A percentile compares a stretch with the other conserved stretches of the same genome.
phyloP scores from a whole-genome alignment of 2,113 vertebrate genomes.

The human (Homo sapiens) region DNA sequence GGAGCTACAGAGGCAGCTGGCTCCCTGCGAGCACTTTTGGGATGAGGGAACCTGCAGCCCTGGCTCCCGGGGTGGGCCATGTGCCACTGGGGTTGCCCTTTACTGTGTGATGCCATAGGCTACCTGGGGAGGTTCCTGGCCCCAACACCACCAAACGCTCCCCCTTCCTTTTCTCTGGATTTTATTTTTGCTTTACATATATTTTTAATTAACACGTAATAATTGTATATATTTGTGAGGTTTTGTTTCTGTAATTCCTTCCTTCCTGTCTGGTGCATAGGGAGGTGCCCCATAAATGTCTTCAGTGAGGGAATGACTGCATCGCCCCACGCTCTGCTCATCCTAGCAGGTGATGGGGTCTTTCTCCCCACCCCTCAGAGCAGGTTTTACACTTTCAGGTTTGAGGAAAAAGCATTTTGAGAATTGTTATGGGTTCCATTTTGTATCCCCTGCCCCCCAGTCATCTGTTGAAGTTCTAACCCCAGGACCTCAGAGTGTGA shows the following conservation, averaged over 20 bases:
- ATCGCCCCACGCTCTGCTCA: background rate
- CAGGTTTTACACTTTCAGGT: background rate
- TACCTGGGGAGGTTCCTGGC: background rate
- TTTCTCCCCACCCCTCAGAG: background rate
- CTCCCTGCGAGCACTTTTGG: background rate
- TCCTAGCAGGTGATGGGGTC: background rate
- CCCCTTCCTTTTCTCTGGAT: background rate
- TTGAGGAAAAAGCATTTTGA: background rate
- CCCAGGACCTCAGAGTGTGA: background rate
- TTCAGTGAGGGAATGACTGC: background rate
- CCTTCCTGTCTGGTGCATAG: background rate
- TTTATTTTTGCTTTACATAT: background rate
- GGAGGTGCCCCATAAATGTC: background rate
- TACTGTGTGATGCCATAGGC: background rate
- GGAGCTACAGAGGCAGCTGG: too few relatives aligned
- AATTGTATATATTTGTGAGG: background rate
- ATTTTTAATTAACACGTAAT: too few relatives aligned
- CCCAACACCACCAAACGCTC: background rate
- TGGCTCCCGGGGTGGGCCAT: background rate
- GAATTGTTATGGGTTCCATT: background rate
- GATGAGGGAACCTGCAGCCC: background rate
- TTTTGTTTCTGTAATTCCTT: background rate
- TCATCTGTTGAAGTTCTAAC: background rate
- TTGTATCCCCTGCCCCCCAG: background rate
- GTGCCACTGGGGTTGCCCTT: background rate